Evolutionary conservation across 2,113 vertebrate species (phyloP).

Genomic region (Psophia crepitans): DNA sequence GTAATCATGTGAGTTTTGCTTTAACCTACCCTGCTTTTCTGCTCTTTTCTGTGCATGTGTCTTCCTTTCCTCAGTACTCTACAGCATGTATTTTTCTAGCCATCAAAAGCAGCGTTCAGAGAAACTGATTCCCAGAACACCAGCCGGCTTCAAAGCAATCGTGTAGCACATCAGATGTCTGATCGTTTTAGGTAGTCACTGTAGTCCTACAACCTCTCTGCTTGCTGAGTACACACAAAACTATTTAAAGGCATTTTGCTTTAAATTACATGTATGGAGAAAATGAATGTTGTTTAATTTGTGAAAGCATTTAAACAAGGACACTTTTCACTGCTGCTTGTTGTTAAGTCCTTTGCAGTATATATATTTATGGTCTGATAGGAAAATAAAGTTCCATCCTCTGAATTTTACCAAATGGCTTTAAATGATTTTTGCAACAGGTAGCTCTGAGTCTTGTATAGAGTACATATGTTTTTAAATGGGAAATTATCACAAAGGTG

Average conservation of each 20-base stretch:
- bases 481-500: background rate
- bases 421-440: background rate
- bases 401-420: background rate
- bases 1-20: background rate
- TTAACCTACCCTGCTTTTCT: background rate
- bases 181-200: background rate
- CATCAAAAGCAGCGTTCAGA: background rate
- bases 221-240: background rate
- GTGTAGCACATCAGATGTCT: accelerated
- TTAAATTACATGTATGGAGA: background rate
- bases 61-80: background rate
- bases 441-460: background rate
- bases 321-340: background rate
- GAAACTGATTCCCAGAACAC: background rate
- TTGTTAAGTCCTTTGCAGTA: background rate
- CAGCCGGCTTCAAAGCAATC: background rate
- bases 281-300: background rate
- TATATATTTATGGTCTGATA: background rate
- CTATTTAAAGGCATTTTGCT: background rate
- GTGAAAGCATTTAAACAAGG: background rate
- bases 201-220: background rate
- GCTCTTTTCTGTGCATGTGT: background rate
- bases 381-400: background rate
- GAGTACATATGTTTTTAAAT: background rate
- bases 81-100: background rate